Percentiles rank a stretch among this genome's conserved stretches.
Conservation (phyloP, 2,797 vertebrate species). For the Danio jaintianensis region DNA sequence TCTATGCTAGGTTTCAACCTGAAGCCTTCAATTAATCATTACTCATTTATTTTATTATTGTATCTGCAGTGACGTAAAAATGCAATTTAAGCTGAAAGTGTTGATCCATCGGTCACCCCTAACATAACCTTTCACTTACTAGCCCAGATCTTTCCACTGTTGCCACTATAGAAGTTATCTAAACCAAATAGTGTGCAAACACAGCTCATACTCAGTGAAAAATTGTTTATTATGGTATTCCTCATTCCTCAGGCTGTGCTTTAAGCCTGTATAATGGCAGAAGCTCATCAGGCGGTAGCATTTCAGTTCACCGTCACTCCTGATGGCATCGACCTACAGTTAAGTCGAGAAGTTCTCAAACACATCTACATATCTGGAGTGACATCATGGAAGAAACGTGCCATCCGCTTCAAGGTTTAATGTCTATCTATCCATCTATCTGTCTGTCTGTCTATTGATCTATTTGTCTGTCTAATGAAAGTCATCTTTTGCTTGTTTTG, state of each 20-base stretch:
- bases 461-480: neutral
- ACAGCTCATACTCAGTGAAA: neutral
- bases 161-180: too few species aligned
- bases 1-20: neutral
- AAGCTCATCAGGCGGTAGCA: constrained; percentile 95
- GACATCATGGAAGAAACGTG: constrained; percentile 90
- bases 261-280: constrained; percentile 82
- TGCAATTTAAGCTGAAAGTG: neutral
- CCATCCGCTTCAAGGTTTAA: constrained; percentile 86
- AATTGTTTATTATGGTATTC: neutral
- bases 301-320: constrained; percentile 96
- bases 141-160: constrained; percentile 6
- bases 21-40: neutral
- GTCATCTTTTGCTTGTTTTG: constrained; percentile 12
- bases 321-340: constrained; percentile 87
- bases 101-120: neutral
- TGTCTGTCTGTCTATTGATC: neutral
- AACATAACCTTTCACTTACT: constrained; percentile 1
- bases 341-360: constrained; percentile 88
- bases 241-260: constrained; percentile 15
- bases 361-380: constrained; percentile 88
- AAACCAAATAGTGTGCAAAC: neutral
- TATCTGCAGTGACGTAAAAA: neutral
- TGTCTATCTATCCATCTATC: neutral
- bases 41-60: neutral